Base-by-base conservation (phyloP, 2,888 invertebrate species). In the Phalera bucephala region DNA sequence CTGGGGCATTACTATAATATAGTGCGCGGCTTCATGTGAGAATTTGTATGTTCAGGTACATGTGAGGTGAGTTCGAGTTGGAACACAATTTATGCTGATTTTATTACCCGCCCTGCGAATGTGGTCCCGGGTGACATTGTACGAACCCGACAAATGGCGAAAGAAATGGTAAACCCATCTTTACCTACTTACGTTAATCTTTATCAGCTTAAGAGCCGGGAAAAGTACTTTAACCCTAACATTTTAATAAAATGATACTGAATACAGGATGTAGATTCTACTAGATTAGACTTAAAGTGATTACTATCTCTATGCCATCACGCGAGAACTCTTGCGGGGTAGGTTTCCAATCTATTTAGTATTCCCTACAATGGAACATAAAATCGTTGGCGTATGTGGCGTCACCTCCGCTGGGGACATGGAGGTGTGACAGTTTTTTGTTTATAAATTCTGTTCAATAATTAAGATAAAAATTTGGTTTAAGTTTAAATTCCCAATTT, bases 41-140 rank as follows among this genome's bases (percentile, higher is more conserved):
- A 4, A 22, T 22, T 22, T 22, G 22, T 22, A 22, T 10, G 22
- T 22, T n/a, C 10, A 22, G 4, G 10, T 22, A 22, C 22, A 10
- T 25, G 25, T 12, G 7, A 12, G 25, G 25, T 12, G 25, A 25
- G 25, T 12, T 7, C 7, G 10, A 25, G 8, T 12, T 45, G 50
- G 54, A 60, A 52, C 62, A 52, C 54, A 75, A 75, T 72, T 71
- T 77, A 77, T 77, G 77, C 61, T 75, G 75, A 77, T 77, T 72
- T 76, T 76, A 77, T 76, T 67, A 72, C 69, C 47, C 54, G 46
- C 61, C 57, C 65, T 45, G 6, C 17, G 58, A 64, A 62, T 59
- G 49, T 50, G 63, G 55, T 56, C 67, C 58, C 60, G 42, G 31
- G 63, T 55, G 64, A 39, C 64, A 52, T 58, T 58, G 56, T 59